Evolutionary conservation across 2,888 invertebrate genomes (phyloP), one percentile per base, ranked within the genome.

Genomic region (Rhorus exstirpatorius): DNA sequence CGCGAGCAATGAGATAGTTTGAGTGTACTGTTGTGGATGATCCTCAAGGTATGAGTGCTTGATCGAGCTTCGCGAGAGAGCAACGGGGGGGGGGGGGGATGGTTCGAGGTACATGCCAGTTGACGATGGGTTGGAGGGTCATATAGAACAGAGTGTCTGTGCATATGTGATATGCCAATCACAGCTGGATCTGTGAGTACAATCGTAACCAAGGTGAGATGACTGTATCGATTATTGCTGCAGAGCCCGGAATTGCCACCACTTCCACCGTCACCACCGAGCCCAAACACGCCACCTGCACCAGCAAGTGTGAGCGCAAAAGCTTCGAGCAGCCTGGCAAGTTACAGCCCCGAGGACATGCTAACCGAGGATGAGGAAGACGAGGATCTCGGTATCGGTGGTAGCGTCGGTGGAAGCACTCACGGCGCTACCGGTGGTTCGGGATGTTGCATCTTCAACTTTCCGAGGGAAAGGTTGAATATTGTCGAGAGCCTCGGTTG

Each of bases 401-500:
- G 74, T 53, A 75, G 76, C 61, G 61, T 19, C 12, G 70, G 58
- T 24, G 55, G 63, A 38, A 81, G 85, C 51, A 70, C 49, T 6
- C 24, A 7, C 53, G 46, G 53, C 24, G 79, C 84, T 49, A 44
- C 67, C 6, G 80, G 49, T 1, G 51, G 51, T 8, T 61, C 76
- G 17, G 88, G 88, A 78, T 86, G 85, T 79, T 82, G 86, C 72
- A 89, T 92, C 85, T 84, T 94, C 86, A 95, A 96, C 93, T 96
- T 97, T 93, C 96, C 96, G 19, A 94, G 96, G 86, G 96, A 96
- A 89, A 95, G 95, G 90, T 94, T 97, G 86, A 94, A 95, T 90
- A 95, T 97, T 92, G 94, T 96, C 86, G 96, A 97, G 93, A 96
- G 96, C 91, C 94, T 97, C 76, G 97, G 97, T 74, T 95, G 95